A percentile compares a stretch with the other conserved stretches of the same genome.
phyloP scores from a whole-genome alignment of 2,113 vertebrate genomes.

The Polypterus senegalus region DNA sequence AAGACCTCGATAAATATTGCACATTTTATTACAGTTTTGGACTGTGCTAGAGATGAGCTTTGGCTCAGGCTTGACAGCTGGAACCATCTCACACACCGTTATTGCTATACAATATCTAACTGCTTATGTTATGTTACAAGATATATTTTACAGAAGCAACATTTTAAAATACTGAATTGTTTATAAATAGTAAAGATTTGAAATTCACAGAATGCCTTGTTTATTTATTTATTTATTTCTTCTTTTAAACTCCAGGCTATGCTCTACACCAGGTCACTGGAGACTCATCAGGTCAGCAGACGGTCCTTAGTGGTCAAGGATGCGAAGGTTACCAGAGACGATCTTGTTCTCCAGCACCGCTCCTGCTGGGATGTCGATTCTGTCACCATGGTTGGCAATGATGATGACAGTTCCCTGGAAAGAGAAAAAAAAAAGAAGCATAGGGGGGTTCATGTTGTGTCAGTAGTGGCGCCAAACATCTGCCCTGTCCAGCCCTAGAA shows the following conservation, averaged over 20 bases:
- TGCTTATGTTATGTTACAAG: background rate
- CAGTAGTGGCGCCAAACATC: too few relatives aligned
- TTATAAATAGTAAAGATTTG: background rate
- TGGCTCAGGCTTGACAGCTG: slow-evolving; percentile 9
- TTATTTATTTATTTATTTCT: background rate
- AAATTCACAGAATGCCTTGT: background rate
- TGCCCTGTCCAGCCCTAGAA: too few relatives aligned
- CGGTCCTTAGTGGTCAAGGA: slow-evolving; percentile 81
- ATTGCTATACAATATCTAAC: slow-evolving; percentile 17
- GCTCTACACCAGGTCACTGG: background rate
- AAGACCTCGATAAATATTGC: slow-evolving; percentile 25
- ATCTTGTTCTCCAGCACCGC: slow-evolving; percentile 96
- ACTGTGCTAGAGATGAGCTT: slow-evolving; percentile 6
- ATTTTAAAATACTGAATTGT: background rate
- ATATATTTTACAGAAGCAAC: background rate
- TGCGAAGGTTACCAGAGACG: slow-evolving; percentile 92
- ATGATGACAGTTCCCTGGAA: slow-evolving; percentile 93
- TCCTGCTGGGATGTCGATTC: slow-evolving; percentile 92
- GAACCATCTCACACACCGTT: slow-evolving; percentile 10
- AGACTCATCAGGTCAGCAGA: background rate
- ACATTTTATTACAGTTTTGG: slow-evolving; percentile 24
- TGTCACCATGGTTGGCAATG: slow-evolving; percentile 93
- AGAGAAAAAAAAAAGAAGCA: slow-evolving; percentile 6
- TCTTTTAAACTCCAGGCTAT: background rate
- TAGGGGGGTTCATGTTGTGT: too few relatives aligned